Conservation (phyloP, 2,113 vertebrate species). For the Entomyzon cyanotis region DNA sequence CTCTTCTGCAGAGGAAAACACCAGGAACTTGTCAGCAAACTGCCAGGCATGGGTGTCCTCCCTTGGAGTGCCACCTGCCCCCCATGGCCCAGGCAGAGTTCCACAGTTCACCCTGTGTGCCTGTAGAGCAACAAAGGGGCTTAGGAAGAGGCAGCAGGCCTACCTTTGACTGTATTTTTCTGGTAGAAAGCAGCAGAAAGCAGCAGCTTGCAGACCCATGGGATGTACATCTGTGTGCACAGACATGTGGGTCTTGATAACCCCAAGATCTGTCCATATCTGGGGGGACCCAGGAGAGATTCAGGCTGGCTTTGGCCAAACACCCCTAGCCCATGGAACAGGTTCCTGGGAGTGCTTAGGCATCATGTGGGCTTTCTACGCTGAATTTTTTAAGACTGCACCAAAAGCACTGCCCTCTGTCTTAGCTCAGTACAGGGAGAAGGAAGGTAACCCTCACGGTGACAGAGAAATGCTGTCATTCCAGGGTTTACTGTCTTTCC, state of each 20-base stretch:
- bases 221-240: background rate
- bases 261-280: rapidly evolving
- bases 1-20: background rate
- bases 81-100: background rate
- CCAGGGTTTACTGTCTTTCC: background rate
- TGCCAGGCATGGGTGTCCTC: background rate
- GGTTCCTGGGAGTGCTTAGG: background rate
- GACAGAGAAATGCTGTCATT: background rate
- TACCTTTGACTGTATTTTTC: background rate
- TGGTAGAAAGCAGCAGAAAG: background rate
- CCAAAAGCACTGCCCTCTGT: background rate
- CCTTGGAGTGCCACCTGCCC: background rate
- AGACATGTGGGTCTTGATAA: background rate
- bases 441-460: background rate
- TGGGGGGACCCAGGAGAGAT: rapidly evolving
- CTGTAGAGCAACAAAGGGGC: background rate
- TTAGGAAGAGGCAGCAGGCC: background rate
- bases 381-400: background rate
- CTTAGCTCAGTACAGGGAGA: background rate
- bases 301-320: background rate
- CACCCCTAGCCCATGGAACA: rapidly evolving
- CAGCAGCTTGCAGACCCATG: background rate
- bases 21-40: background rate
- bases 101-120: background rate
- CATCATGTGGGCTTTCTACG: background rate